Base-by-base conservation (phyloP, 2,113 vertebrate genomes). In the Burhinus oedicnemus region DNA sequence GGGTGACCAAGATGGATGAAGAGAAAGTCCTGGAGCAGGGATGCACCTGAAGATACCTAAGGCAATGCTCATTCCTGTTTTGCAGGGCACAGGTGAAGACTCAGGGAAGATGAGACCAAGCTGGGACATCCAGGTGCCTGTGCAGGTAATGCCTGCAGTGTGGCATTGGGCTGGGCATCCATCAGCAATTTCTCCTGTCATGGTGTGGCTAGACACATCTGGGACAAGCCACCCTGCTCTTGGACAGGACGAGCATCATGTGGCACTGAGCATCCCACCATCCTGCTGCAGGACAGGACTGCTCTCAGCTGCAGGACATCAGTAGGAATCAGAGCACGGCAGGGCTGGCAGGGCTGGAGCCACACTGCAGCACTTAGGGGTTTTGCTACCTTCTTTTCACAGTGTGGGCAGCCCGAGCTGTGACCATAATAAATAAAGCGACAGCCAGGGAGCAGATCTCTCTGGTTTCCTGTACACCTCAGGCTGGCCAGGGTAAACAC, bases 381-480 rank as follows among this genome's bases (percentile, higher is more conserved):
- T 95, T 97, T 79, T 74, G 58, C 82, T 80, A 36, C 84, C 90
- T 94, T 91, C 51, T 87, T 89, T 92, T 78, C 64, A 38, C 61
- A 71, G 77, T 1, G 34, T 7, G 42, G 91, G 89, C 89, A 95
- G 93, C 72, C 81, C 7, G 0, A 91, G 36, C 34, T 83, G 66
- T 94, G 96, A 97, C 95, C 96, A 96, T 96, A 94, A 96, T 65
- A 95, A 97, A 96, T 61, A 94, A 90, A 90, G 87, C 0, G 16
- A 94, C 74, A 87, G 87, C 91, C 90, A 97, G 66, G 25, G 82
- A 96, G 93, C 87, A 90, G 92, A 76, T 40, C 87, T 87, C 70
- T 95, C 78, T 96, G 96, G 95, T 97, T 97, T 97, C 93, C 96
- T 95, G 84, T 94, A 96, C 92, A 91, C 96, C 87, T 94, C 92